Percentiles rank a stretch among this genome's conserved stretches.
phyloP scores from a whole-genome alignment of 1,140 invertebrate species.

The Wiebesia pumilae region DNA sequence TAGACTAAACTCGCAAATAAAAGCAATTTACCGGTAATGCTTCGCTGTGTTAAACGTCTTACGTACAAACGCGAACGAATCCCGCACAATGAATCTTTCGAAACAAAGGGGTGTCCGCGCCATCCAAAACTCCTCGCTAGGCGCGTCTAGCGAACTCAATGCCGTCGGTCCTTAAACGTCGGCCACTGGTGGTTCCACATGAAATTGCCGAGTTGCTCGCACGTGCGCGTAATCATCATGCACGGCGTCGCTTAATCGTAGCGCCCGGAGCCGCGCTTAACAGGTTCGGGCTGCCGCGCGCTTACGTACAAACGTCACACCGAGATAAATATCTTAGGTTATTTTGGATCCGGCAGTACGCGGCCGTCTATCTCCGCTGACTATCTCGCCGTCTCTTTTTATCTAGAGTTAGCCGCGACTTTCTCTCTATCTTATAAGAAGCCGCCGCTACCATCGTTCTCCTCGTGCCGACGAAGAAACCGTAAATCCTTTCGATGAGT shows the following conservation, averaged over 20 bases:
- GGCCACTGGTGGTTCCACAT: no score
- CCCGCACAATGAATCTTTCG: no score
- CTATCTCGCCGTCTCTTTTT: conserved; percentile 4
- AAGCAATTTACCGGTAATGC: no score
- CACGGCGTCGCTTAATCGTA: conserved; percentile 52
- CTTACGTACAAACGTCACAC: conserved; percentile 36
- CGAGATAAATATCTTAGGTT: conserved; percentile 63
- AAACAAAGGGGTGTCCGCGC: no score
- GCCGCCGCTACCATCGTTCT: neutral
- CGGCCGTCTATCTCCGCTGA: conserved; percentile 18
- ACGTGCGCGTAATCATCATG: conserved; percentile 46
- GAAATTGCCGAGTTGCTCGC: no score
- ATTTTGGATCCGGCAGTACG: conserved; percentile 60
- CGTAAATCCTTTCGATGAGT: conserved; percentile 45
- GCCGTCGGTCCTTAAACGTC: no score
- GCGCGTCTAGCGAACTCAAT: no score
- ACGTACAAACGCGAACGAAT: no score
- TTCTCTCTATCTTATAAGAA: conserved; percentile 7
- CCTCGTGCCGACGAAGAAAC: conserved; percentile 19
- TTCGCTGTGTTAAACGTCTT: no score
- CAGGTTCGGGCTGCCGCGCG: conserved; percentile 56
- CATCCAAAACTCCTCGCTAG: no score
- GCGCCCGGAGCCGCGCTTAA: conserved; percentile 57
- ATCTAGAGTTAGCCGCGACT: neutral
- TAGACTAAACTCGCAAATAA: no score